phyloP scores from a whole-genome alignment of 1,140 invertebrate genomes.

The Saccostrea glomerata region DNA sequence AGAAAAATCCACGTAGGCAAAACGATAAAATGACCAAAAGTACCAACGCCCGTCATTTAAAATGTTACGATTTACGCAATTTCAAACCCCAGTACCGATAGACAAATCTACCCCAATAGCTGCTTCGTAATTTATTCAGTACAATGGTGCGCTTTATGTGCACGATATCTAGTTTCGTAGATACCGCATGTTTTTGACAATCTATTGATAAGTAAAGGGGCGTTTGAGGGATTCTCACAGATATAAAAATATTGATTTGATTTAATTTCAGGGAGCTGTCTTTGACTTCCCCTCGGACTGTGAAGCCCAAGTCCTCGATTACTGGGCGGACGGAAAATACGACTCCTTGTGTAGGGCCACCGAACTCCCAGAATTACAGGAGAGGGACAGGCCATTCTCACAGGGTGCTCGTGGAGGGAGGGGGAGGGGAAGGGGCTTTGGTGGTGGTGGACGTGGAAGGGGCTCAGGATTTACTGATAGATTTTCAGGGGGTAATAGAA shows the following conservation, averaged over 20 bases:
- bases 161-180: too few relatives aligned
- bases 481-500: background rate
- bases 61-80: too few relatives aligned
- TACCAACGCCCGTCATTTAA: too few relatives aligned
- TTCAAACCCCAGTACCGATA: too few relatives aligned
- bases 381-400: constrained; percentile 4
- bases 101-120: too few relatives aligned
- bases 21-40: too few relatives aligned
- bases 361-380: constrained; percentile 66
- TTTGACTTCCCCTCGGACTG: constrained; percentile 70
- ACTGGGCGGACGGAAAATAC: constrained; percentile 66
- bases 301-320: constrained; percentile 59
- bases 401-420: background rate
- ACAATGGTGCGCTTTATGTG: too few relatives aligned
- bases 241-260: background rate
- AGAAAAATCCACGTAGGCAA: too few relatives aligned
- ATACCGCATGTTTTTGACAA: too few relatives aligned
- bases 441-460: background rate
- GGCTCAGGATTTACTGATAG: constrained; percentile 40
- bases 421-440: background rate
- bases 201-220: too few relatives aligned
- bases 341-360: constrained; percentile 65
- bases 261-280: constrained; percentile 65
- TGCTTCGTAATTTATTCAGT: too few relatives aligned
- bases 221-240: too few relatives aligned